Conservation (phyloP, 2,888 invertebrate species). For the Latrodectus elegans region DNA sequence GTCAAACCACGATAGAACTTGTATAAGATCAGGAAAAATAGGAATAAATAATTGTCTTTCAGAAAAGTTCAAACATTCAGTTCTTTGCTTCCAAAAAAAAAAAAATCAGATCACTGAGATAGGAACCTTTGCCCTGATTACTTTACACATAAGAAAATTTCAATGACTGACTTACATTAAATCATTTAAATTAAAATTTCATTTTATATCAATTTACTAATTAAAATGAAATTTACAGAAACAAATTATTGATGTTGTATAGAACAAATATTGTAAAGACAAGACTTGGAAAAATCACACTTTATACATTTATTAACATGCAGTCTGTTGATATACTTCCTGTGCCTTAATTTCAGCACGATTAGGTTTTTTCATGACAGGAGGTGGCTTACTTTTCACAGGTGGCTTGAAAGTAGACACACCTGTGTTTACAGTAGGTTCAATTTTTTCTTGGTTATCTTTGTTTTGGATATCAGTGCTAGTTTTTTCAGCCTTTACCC, state of each 20-base stretch:
- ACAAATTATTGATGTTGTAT: slow-evolving; percentile 3
- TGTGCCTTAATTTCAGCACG: slow-evolving; percentile 57
- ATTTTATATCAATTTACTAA: slow-evolving; percentile 4
- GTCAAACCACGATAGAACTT: no score
- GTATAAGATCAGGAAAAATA: no score
- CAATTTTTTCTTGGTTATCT: slow-evolving; percentile 18
- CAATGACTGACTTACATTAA: not conserved
- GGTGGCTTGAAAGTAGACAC: slow-evolving; percentile 75
- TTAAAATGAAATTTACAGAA: slow-evolving; percentile 13
- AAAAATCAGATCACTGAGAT: slow-evolving; percentile 23
- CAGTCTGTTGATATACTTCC: slow-evolving; percentile 65
- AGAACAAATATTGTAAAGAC: slow-evolving; percentile 9
- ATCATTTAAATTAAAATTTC: not conserved
- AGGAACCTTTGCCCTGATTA: slow-evolving; percentile 24
- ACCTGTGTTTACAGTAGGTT: not conserved
- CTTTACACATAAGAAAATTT: slow-evolving; percentile 15
- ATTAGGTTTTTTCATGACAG: slow-evolving; percentile 83
- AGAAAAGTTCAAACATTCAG: not conserved
- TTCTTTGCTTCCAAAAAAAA: not conserved
- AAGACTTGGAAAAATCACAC: not conserved
- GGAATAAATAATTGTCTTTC: no score
- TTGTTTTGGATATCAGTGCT: slow-evolving; percentile 29
- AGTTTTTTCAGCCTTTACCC: slow-evolving; percentile 38
- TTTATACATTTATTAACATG: slow-evolving; percentile 41
- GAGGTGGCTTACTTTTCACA: slow-evolving; percentile 85